Base-by-base conservation (phyloP, 1,140 invertebrate species). In the Rhagoletis zephyria region DNA sequence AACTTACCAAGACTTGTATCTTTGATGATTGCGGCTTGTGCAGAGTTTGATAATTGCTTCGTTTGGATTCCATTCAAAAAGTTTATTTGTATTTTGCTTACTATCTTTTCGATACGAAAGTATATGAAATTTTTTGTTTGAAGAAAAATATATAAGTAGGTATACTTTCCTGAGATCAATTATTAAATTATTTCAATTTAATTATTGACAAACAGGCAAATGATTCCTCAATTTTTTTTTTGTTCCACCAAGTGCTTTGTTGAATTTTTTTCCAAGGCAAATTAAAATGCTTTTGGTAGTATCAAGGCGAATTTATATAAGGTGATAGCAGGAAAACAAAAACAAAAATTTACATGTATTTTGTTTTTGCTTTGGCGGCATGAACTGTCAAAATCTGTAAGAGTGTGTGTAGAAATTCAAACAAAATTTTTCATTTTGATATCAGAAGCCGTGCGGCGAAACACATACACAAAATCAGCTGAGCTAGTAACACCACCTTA, bases 31-130 rank as follows among this genome's bases (percentile, higher is more conserved):
- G 86, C 12, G n/a, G 51, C 19, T 81, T 87, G 60, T 56, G 77
- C 14, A 65, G 19, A 63, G 67, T 85, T 86, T 88, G 87, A 48
- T 67, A 14, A 61, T 81, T 70, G 81, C 87, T 81, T 59, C 85
- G 86, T 87, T 86, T 88, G 7, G 85, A 7, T 81, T 88, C 87
- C 87, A 88, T 88, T 56, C 16, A 59, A 81, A 56, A 81, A 14
- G 48, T 51, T 81, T 81, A 7, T 81, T 81, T 81, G 56, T 56
- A 56, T n/a, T 56, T 81, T 56, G 48, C 48, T 81, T 63, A 9
- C 16, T 63, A 14, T 14, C 12, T 63, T 63, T 81, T 56, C 74
- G 19, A 56, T 81, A 77, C 45, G 16, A n/a, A 30, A 81, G 48
- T 81, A 81, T 81, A 42, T 56, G 14, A 81, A 81, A 81, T 56